Evolutionary conservation across 2,888 invertebrate species (phyloP).

Genomic region (Agrenia bidenticulata): DNA sequence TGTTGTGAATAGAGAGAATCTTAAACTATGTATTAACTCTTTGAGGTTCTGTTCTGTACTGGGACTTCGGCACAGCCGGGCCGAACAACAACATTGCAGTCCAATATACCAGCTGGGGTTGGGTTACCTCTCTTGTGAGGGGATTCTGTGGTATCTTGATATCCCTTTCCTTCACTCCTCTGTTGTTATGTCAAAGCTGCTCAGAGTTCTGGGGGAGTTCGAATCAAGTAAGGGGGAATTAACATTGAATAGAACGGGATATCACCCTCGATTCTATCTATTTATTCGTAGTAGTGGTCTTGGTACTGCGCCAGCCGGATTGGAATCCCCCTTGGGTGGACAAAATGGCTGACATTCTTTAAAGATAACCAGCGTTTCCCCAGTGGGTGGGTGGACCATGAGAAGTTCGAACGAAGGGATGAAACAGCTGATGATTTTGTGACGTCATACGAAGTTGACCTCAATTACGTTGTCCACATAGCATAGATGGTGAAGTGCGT

Average conservation of each 20-base stretch:
- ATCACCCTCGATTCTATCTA: slow-evolving; percentile 3
- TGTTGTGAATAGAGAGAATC: background rate
- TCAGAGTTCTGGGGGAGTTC: slow-evolving; percentile 17
- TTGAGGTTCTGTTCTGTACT: slow-evolving; percentile 1
- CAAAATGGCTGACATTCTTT: slow-evolving; percentile 38
- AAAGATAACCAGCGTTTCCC: slow-evolving; percentile 15
- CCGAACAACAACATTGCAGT: slow-evolving; percentile 7
- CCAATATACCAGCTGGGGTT: slow-evolving; percentile 38
- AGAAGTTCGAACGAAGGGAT: slow-evolving; percentile 21
- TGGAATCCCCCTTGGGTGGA: slow-evolving; percentile 22
- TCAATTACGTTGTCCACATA: slow-evolving; percentile 46
- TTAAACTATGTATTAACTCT: slow-evolving; percentile 1
- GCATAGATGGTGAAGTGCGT: slow-evolving; percentile 22
- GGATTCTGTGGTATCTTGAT: slow-evolving; percentile 20
- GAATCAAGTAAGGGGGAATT: slow-evolving; percentile 16
- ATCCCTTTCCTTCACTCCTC: slow-evolving; percentile 14
- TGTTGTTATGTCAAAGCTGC: slow-evolving; percentile 31
- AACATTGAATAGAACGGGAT: slow-evolving; percentile 13
- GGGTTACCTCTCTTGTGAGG: slow-evolving; percentile 17
- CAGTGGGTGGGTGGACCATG: slow-evolving; percentile 35
- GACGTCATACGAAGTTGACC: slow-evolving; percentile 52
- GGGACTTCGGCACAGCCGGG: slow-evolving; percentile 9
- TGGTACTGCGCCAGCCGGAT: slow-evolving; percentile 10
- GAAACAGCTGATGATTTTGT: slow-evolving; percentile 49
- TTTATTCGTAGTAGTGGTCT: background rate